These are phyloP conservation scores for Ammodytes dubius DNA, from an alignment of 2,113 vertebrate species.

Conservation along the genomic window DNA sequence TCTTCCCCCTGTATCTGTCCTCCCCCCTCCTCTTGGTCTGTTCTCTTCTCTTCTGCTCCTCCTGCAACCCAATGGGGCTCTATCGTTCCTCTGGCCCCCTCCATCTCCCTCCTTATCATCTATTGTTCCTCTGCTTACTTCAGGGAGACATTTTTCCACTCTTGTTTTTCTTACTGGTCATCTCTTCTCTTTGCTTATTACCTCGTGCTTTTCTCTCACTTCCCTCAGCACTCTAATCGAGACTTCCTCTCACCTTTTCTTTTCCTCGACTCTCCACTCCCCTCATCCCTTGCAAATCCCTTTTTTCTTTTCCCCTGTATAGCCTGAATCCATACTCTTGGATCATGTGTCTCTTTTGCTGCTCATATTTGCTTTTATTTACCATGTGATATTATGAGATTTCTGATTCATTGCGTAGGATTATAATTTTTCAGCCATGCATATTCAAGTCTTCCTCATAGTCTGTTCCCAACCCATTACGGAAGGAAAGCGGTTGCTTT, in stretches of 20 bases:
- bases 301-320: conserved; percentile 11
- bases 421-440: conserved; percentile 35
- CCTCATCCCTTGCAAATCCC: conserved; percentile 38
- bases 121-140: background rate
- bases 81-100: background rate
- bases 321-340: conserved; percentile 36
- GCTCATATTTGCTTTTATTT: conserved; percentile 34
- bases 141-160: background rate
- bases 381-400: conserved; percentile 37
- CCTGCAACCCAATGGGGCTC: conserved; percentile 45
- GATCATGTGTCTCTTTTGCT: conserved; percentile 44
- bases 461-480: conserved; percentile 1
- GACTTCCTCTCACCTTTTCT: background rate
- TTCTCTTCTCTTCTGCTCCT: conserved; percentile 30
- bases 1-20: conserved; percentile 18
- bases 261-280: background rate
- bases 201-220: background rate
- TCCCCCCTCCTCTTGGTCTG: conserved; percentile 16
- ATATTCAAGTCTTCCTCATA: conserved; percentile 27
- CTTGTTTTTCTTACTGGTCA: conserved; percentile 4
- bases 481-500: conserved; percentile 18
- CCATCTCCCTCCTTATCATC: no score
- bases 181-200: background rate
- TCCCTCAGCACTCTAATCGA: conserved; percentile 5
- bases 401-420: conserved; percentile 31